A percentile compares a stretch with the other conserved stretches of the same genome.
These are phyloP conservation scores for Florisuga fusca DNA, from an alignment of 2,797 vertebrate genomes.

Conservation along the genomic window DNA sequence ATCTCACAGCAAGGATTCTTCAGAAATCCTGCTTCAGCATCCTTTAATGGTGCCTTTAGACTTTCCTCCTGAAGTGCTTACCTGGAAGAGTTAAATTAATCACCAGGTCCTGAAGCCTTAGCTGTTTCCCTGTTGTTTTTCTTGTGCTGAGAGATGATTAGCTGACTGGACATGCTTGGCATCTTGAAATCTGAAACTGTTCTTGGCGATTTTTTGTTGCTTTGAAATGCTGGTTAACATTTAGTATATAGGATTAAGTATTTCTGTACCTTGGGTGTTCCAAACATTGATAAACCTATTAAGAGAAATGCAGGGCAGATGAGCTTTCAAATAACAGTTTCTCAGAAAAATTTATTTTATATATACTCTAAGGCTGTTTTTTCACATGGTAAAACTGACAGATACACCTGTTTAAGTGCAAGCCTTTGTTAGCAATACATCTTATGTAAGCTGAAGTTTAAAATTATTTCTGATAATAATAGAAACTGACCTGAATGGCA, in stretches of 20 bases:
- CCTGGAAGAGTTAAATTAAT: slow-evolving; percentile 66
- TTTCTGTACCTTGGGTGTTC: background rate
- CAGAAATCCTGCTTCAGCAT: slow-evolving; percentile 40
- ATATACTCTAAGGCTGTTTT: background rate
- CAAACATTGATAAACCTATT: slow-evolving; percentile 67
- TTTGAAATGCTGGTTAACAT: slow-evolving; percentile 48
- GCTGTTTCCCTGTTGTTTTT: slow-evolving; percentile 36
- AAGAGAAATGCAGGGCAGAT: slow-evolving; percentile 30
- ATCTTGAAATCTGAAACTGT: slow-evolving; percentile 44
- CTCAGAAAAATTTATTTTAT: slow-evolving; percentile 16
- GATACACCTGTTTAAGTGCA: background rate
- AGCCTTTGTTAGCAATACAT: background rate
- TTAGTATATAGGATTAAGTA: slow-evolving; percentile 55
- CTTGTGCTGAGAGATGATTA: slow-evolving; percentile 38
- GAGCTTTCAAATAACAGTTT: background rate
- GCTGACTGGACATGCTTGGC: slow-evolving; percentile 20
- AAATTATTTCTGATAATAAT: background rate
- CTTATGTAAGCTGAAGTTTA: background rate
- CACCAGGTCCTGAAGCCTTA: background rate
- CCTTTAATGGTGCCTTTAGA: slow-evolving; percentile 42
- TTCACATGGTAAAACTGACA: background rate
- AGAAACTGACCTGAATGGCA: background rate
- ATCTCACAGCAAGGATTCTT: slow-evolving; percentile 53
- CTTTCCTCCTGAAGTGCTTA: slow-evolving; percentile 7
- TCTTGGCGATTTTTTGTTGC: slow-evolving; percentile 28